Base-by-base conservation (phyloP, 64 coral and sea anemone species). In the Montipora foliosa region DNA sequence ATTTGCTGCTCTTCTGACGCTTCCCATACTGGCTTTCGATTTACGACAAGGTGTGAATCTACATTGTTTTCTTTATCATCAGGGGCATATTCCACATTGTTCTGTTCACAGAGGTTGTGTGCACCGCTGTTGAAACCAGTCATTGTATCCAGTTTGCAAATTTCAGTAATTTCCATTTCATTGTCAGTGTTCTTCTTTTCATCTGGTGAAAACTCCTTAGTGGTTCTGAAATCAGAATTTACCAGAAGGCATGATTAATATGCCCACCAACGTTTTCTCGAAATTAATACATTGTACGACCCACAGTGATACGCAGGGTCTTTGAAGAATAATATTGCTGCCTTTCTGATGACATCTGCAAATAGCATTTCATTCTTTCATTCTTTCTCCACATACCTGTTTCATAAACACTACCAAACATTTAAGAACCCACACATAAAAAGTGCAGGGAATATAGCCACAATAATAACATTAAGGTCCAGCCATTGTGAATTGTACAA, bases 1-100 rank as follows among this genome's bases (percentile, higher is more conserved):
- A 93, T 80, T 55, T 93, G 92, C 6, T 88, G 51, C 16, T 93
- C 83, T 62, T 93, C 92, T 7, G 64, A 49, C 21, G 44, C 46
- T 13, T 21, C 47, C 82, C 62, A 71, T 21, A 71, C 66, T 50
- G 44, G 66, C 19, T 24, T 70, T 2, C 66, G 1, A 11, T 2
- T 47, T 49, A 2, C 46, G 17, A 44, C 8, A 21, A 47, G 13
- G 44, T 14, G 45, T 69, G 14, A 19, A 21, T 49, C 13, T 6
- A 21, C 16, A 44, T 50, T 78, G 9, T 69, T 69, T 86, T 49
- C 44, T 14, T 50, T 50, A 25, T 71, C 19, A 6, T 51, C 45
- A 3, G 6, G 2, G 16, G 68, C 46, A 86, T 14, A 7, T 47
- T 67, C 29, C 46, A 5, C 19, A 44, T 0, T 16, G 44, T 68